A percentile compares a stretch with the other conserved stretches of the same genome.
phyloP scores from a whole-genome alignment of 2,113 vertebrate genomes.

The Tichodroma muraria region DNA sequence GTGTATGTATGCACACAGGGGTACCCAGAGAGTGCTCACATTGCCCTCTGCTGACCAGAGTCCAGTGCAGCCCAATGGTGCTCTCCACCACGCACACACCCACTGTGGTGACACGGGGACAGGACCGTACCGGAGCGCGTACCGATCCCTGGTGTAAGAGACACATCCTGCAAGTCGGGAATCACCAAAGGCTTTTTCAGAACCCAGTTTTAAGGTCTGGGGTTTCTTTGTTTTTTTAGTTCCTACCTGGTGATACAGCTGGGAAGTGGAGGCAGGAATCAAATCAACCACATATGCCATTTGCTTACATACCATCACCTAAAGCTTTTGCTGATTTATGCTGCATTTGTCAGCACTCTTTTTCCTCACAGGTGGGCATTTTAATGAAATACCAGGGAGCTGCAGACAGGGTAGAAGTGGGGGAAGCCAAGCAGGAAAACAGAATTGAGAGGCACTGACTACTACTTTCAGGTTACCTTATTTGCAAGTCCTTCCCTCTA shows the following conservation, averaged over 20 bases:
- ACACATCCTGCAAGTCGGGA: not conserved
- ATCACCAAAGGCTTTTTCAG: not conserved
- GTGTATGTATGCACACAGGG: not conserved
- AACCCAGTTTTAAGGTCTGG: not conserved
- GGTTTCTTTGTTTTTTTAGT: not conserved
- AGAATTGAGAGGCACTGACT: not conserved
- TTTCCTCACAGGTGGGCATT: not conserved
- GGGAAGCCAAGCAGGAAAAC: not conserved
- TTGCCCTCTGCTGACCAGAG: conserved; percentile 24
- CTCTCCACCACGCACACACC: not conserved
- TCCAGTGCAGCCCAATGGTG: not conserved
- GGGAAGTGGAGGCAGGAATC: not conserved
- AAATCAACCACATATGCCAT: not conserved
- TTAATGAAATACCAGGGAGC: not conserved
- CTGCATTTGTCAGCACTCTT: not conserved
- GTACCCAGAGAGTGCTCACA: not conserved
- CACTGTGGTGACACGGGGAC: not conserved
- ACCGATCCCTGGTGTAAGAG: not conserved
- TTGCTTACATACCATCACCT: not conserved
- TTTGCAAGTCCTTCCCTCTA: not conserved
- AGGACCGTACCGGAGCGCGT: accelerated
- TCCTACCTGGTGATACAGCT: not conserved
- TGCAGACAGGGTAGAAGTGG: not conserved
- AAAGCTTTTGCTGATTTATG: not conserved
- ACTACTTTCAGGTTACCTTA: not conserved